A percentile compares a stretch with the other conserved stretches of the same genome.
These are phyloP conservation scores for Tapirus terrestris DNA, from an alignment of 2,113 vertebrate genomes.

Conservation along the genomic window DNA sequence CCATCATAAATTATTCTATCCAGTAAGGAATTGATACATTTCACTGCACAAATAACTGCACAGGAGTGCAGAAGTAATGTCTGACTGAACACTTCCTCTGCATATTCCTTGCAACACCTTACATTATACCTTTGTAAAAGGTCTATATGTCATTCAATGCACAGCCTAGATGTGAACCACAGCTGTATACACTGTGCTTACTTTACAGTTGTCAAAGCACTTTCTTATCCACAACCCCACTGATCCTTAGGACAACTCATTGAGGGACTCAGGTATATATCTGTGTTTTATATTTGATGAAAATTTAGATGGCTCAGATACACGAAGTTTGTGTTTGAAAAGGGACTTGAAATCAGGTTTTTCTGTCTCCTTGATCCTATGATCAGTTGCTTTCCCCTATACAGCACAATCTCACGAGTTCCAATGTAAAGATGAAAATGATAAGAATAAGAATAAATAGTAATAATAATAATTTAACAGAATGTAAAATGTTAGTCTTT, in stretches of 20 bases:
- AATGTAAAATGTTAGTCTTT: background rate
- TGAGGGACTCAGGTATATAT: background rate
- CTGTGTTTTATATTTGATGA: background rate
- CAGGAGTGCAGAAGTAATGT: background rate
- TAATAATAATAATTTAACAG: background rate
- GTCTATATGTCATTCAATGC: background rate
- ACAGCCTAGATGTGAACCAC: background rate
- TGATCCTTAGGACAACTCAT: background rate
- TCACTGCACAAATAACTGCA: background rate
- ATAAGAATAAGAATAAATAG: background rate
- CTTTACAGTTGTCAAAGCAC: background rate
- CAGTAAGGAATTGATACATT: background rate
- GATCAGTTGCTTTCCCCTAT: background rate
- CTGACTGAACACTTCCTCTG: background rate
- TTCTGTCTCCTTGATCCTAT: background rate
- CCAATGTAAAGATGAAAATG: background rate
- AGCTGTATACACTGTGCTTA: background rate
- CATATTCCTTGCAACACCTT: background rate
- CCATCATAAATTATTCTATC: background rate
- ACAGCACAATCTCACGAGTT: background rate
- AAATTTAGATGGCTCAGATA: background rate
- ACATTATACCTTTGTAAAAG: background rate
- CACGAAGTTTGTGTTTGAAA: background rate
- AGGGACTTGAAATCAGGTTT: background rate
- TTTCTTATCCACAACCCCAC: background rate